These are phyloP conservation scores for Actinopyga echinites DNA, from an alignment of 53 echinoderm and acorn worm genomes.

Conservation along the genomic window DNA sequence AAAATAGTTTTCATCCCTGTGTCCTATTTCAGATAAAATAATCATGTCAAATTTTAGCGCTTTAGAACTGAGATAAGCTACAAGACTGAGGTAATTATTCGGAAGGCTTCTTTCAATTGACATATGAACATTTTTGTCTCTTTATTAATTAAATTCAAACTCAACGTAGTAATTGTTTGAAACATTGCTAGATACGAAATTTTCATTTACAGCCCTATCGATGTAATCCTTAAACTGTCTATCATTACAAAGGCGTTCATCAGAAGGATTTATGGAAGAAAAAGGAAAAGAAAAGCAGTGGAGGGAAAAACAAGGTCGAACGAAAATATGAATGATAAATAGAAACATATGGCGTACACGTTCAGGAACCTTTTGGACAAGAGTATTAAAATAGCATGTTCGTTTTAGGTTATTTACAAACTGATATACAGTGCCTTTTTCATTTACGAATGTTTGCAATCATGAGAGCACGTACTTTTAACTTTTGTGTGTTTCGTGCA, in stretches of 20 bases:
- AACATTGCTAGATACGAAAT: neutral
- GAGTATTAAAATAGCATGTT: too few species aligned
- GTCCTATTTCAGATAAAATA: constrained; percentile 5
- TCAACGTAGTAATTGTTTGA: neutral
- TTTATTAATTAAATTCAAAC: neutral
- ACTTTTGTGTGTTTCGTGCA: neutral
- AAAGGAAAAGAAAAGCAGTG: too few species aligned
- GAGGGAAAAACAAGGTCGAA: too few species aligned
- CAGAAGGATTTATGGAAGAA: too few species aligned
- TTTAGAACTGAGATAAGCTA: neutral
- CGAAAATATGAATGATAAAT: too few species aligned
- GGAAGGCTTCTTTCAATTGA: neutral
- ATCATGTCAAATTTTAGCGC: neutral
- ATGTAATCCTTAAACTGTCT: neutral
- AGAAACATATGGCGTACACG: too few species aligned
- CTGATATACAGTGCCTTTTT: too few species aligned
- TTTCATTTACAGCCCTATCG: neutral
- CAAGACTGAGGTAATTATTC: neutral
- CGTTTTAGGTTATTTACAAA: too few species aligned
- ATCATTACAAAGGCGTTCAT: constrained; percentile 10
- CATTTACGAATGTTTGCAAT: too few species aligned
- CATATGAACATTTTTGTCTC: neutral
- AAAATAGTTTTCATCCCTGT: neutral
- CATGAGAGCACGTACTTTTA: too few species aligned
- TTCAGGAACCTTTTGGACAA: too few species aligned